Percentiles rank a stretch among this genome's conserved stretches.
Conservation (phyloP, 2,797 vertebrate species). For the Cynodonichthys magdalenae region DNA sequence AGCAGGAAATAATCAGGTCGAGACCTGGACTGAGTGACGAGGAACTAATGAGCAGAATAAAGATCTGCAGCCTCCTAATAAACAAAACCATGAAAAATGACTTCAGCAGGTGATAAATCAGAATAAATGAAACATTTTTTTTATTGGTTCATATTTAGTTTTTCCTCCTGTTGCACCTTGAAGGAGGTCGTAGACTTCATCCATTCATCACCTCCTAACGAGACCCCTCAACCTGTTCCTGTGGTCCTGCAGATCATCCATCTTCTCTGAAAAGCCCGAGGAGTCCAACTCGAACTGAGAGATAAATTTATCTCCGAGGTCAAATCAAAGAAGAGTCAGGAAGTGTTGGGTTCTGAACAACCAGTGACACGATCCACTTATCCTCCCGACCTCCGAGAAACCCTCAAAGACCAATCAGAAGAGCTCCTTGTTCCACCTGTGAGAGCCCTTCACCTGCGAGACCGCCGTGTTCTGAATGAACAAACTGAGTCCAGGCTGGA, state of each 20-base stretch:
- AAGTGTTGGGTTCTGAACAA: not conserved
- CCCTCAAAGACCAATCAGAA: not conserved
- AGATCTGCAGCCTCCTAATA: too few species aligned
- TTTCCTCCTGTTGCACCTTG: too few species aligned
- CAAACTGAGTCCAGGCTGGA: not conserved
- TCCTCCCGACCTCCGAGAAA: not conserved
- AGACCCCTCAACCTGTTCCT: slow-evolving; percentile 9
- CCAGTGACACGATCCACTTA: not conserved
- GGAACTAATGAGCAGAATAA: too few species aligned
- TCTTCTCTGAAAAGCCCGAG: slow-evolving; percentile 31
- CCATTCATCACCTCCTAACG: slow-evolving; percentile 42
- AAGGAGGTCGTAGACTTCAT: not conserved
- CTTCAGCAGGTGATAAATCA: too few species aligned
- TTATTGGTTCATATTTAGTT: not conserved
- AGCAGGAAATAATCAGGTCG: too few species aligned
- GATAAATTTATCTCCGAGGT: slow-evolving; percentile 44
- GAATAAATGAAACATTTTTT: not conserved
- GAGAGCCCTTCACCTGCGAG: not conserved
- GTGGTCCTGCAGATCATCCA: slow-evolving; percentile 34
- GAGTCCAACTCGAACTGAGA: slow-evolving; percentile 22
- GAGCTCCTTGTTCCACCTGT: not conserved
- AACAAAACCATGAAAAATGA: too few species aligned
- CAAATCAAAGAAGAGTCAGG: slow-evolving; percentile 34
- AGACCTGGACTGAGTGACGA: too few species aligned
- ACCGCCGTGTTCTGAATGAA: not conserved